These are phyloP conservation scores for Diloba caeruleocephala DNA, from an alignment of 2,888 invertebrate species.

Conservation along the genomic window DNA sequence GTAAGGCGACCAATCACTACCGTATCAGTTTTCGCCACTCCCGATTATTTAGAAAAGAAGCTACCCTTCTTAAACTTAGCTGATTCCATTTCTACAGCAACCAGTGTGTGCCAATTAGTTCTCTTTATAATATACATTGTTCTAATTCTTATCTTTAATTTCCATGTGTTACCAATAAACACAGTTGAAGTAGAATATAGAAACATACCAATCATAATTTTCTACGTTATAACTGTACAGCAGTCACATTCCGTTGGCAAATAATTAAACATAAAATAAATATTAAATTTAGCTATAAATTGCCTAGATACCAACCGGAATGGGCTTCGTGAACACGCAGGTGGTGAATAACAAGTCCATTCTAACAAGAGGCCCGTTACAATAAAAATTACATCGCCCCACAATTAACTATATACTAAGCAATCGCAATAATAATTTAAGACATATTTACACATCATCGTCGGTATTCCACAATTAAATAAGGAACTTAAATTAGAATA, in stretches of 20 bases:
- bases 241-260: constrained; percentile 88
- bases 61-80: constrained; percentile 68
- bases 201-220: constrained; percentile 74
- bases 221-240: constrained; percentile 86
- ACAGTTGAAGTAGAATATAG: constrained; percentile 56
- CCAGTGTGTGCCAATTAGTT: constrained; percentile 41
- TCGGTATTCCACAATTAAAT: constrained; percentile 81
- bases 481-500: constrained; percentile 85
- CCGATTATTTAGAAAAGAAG: constrained; percentile 59
- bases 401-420: constrained; percentile 81
- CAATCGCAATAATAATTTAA: constrained; percentile 86
- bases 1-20: constrained; percentile 23
- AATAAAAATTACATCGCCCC: constrained; percentile 71
- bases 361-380: constrained; percentile 77
- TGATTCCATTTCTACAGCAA: constrained; percentile 57
- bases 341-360: constrained; percentile 87
- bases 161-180: constrained; percentile 37
- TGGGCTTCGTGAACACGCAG: constrained; percentile 88
- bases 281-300: constrained; percentile 87
- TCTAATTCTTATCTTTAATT: constrained; percentile 35
- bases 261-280: constrained; percentile 79
- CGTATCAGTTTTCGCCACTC: constrained; percentile 27
- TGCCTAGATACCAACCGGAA: constrained; percentile 87
- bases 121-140: constrained; percentile 47
- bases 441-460: constrained; percentile 85